Evolutionary conservation across 2,888 invertebrate species (phyloP), one percentile per base, ranked within the genome.

Genomic region (Mantis religiosa): DNA sequence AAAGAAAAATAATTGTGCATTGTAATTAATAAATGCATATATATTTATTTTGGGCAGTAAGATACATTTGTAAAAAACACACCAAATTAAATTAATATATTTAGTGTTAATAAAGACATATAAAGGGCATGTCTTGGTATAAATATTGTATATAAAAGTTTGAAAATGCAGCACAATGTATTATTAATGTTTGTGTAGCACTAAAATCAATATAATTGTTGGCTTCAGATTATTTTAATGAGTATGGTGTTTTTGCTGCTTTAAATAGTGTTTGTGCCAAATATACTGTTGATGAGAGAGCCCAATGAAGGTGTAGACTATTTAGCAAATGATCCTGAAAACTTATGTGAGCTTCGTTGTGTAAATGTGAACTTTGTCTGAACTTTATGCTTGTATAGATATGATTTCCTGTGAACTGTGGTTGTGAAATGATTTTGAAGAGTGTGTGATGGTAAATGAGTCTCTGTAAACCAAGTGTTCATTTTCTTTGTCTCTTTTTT

Each of bases 221-320:
- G 54, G 54, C 54, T 71, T 71, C 54, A 71, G 25, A 25, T 25
- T 71, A 71, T 71, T 71, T 71, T 25, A 71, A 71, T 71, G 54
- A 20, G 34, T 87, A 82, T 25, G 27, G 30, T 34, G 82, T 87
- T 30, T 41, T 82, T 34, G 34, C 87, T 87, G 82, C 82, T 87
- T 87, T 87, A 82, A 82, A 82, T 82, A 87, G 87, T 87, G 82
- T 82, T 82, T 87, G 87, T 87, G 87, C 87, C 87, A 87, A 87
- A 87, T 87, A 82, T 34, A 34, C 47, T 82, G 81, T 87, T 82
- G 54, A 71, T 87, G 27, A 28, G 20, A 30, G 34, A 71, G 41
- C 25, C 82, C 87, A 85, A 9, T 54, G 34, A 28, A n/a, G 41
- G 41, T 82, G 34, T 34, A 82, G 30, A 87, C 15, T 47, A 85